phyloP scores from a whole-genome alignment of 1,140 invertebrate species.

The Heliconius hewitsoni region DNA sequence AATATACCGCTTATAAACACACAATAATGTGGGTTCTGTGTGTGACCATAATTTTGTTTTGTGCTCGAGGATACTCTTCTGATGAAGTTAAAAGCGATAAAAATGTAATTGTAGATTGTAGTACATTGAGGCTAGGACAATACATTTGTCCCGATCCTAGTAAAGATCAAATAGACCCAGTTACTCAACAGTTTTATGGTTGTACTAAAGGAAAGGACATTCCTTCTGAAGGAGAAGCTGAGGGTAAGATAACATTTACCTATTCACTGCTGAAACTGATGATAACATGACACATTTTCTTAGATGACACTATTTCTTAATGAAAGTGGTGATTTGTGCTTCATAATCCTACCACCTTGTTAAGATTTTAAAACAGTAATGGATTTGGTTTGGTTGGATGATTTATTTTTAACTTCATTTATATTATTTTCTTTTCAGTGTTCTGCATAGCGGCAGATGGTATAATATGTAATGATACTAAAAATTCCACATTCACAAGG shows the following conservation, averaged over 20 bases:
- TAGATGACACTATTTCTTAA: too few species aligned
- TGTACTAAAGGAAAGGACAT: slow-evolving; percentile 84
- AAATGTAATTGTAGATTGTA: slow-evolving; percentile 82
- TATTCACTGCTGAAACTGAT: background rate
- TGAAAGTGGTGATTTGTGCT: too few species aligned
- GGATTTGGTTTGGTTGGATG: too few species aligned
- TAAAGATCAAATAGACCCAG: slow-evolving; percentile 90
- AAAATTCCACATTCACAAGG: slow-evolving; percentile 90
- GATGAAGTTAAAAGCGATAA: slow-evolving; percentile 65
- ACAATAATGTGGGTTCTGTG: slow-evolving; percentile 22
- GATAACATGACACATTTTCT: background rate
- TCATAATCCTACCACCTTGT: too few species aligned
- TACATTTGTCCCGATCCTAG: slow-evolving; percentile 92
- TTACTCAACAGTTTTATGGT: slow-evolving; percentile 93
- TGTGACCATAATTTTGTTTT: slow-evolving; percentile 44
- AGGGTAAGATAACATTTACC: slow-evolving; percentile 81
- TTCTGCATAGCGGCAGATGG: slow-evolving; percentile 91
- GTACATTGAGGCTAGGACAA: slow-evolving; percentile 89
- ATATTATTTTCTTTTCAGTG: slow-evolving; percentile 82
- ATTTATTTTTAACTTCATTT: too few species aligned
- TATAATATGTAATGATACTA: slow-evolving; percentile 90
- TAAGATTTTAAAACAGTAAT: too few species aligned
- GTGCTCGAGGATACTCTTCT: slow-evolving; percentile 46
- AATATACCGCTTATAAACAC: background rate
- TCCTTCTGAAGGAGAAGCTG: slow-evolving; percentile 87